Evolutionary conservation across 2,888 invertebrate species (phyloP), one percentile per base, ranked within the genome.

Genomic region (Parapristionchus giblindavisi): DNA sequence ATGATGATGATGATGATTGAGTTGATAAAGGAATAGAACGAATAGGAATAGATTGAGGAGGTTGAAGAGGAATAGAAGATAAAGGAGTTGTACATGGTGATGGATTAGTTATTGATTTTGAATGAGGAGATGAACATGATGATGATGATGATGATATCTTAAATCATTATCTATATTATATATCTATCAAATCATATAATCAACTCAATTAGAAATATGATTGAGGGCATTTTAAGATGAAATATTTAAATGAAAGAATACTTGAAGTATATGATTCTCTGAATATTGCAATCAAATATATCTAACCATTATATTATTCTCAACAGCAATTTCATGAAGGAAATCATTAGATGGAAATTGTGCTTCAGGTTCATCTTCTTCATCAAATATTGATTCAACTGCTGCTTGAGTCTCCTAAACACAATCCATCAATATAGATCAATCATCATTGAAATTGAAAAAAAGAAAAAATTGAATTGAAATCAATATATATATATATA

Each of bases 381-480:
- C 80, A 58, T 80, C 79, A 52, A 79, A 79, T 21, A 80, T 79
- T 32, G 80, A 78, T 51, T 77, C 77, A 32, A 76, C 78, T 21
- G 80, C 78, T 38, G 75, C 56, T 51, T 76, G 75, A 2, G 78
- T 77, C 74, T 80, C 80, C 80, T 80, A 72, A 27, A 79, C 75
- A 8, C 5, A 66, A 21, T 51, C n/a, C n/a, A n/a, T n/a, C n/a
- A n/a, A n/a, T n/a, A n/a, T n/a, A n/a, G n/a, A n/a, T n/a, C n/a
- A n/a, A n/a, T n/a, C n/a, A n/a, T n/a, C n/a, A n/a, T n/a, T n/a
- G n/a, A n/a, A n/a, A n/a, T n/a, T 21, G 48, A 48, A 14, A 48
- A 21, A 48, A 21, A 48, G 11, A 48, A 11, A 48, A 21, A 14
- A 48, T 48, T 11, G 11, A 14, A 48, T 48, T 48, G 48, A 21